Evolutionary conservation across 2,888 invertebrate genomes (phyloP).

Genomic region (Patella caerulea): DNA sequence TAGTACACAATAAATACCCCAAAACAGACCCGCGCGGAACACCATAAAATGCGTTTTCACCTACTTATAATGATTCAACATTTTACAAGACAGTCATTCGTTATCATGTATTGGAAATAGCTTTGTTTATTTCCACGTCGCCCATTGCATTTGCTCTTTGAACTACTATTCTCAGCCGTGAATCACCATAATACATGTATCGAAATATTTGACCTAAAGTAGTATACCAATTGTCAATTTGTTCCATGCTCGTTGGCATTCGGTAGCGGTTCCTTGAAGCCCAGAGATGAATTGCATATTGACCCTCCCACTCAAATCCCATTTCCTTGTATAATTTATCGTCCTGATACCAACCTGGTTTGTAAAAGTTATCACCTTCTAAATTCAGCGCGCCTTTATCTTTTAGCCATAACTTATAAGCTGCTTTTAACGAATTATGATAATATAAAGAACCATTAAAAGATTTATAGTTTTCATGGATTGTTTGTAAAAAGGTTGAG

Average conservation of each 20-base stretch:
- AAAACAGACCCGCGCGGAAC: too few relatives aligned
- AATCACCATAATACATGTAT: constrained; percentile 19
- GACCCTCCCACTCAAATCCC: constrained; percentile 18
- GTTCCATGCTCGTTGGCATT: constrained; percentile 14
- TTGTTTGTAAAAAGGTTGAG: constrained; percentile 21
- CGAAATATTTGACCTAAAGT: constrained; percentile 26
- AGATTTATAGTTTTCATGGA: constrained; percentile 22
- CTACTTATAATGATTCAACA: too few relatives aligned
- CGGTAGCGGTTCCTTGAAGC: not conserved
- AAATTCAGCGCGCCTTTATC: constrained; percentile 16
- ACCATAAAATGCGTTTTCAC: too few relatives aligned
- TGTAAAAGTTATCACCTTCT: constrained; percentile 22
- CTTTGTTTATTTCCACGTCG: too few relatives aligned
- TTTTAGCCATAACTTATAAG: constrained; percentile 21
- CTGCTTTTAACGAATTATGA: constrained; percentile 20
- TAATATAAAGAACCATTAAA: constrained; percentile 15
- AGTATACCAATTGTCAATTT: constrained; percentile 18
- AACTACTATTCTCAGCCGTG: too few relatives aligned
- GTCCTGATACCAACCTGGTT: constrained; percentile 29
- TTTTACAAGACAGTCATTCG: too few relatives aligned
- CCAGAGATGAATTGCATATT: constrained; percentile 29
- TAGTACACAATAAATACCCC: too few relatives aligned
- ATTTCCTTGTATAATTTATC: constrained; percentile 14
- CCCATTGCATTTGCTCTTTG: too few relatives aligned
- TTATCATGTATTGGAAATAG: too few relatives aligned